Evolutionary conservation across 2,113 vertebrate species (phyloP), one percentile per base, ranked within the genome.

Genomic region (Speoplatyrhinus poulsoni): DNA sequence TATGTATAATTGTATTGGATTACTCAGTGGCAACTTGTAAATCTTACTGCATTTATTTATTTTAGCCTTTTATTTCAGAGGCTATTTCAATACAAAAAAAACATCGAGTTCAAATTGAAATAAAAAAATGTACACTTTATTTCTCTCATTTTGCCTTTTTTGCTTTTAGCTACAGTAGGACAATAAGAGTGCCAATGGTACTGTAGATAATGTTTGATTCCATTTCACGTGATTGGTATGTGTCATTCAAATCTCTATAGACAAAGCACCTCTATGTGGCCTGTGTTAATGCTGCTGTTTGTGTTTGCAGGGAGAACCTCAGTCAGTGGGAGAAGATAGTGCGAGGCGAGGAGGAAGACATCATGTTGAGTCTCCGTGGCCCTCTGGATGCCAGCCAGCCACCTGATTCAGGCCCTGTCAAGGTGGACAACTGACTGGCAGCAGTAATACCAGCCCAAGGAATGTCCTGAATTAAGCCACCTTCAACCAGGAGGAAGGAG

Each of bases 301-400:
- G 62, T 83, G 68, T 82, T 80, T 77, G 48, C 78, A 99, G 98
- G 90, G 94, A 96, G 53, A 99, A 99, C 90, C 95, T 98, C 65
- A 77, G 72, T 77, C 96, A 98, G 70, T 99, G 98, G 98, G 96
- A 99, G 87, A 96, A 93, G 84, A 94, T 99, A 49, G 95, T 93
- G 0, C 92, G 83, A 13, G 96, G 95, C 56, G 97, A 98, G 78
- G 92, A 92, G 79, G 95, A 96, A 83, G 90, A 92, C 0, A 84
- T 93, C 0, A 67, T 93, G 36, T 93, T 93, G 93, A 76, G 89
- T 77, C 76, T 91, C 0, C 57, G 81, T 12, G 86, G 85, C 3
- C 60, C 88, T 0, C 65, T 67, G 9, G 77, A 75, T 11, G 72
- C 85, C 73, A 87, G 82, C 2, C 90, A 85, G 67, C 72, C 93